A percentile compares a stretch with the other conserved stretches of the same genome.
phyloP scores from a whole-genome alignment of 2,888 invertebrate genomes.

The Ormyrus thymus region DNA sequence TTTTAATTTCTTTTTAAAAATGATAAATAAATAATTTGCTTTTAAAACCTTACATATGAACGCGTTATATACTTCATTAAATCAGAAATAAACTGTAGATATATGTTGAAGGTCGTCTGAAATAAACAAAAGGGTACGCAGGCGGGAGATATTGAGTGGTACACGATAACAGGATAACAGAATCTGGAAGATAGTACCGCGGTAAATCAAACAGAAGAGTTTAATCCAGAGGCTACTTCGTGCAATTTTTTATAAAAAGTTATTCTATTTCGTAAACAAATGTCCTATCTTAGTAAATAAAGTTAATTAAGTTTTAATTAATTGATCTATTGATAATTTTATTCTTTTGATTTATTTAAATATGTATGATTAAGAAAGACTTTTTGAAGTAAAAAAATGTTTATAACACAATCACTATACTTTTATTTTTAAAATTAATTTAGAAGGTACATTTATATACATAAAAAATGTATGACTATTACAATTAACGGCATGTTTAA shows the following conservation, averaged over 20 bases:
- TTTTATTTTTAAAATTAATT: conserved; percentile 74
- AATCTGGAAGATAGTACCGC: background rate
- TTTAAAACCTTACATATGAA: no score
- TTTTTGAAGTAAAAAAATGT: background rate
- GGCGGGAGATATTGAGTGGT: conserved; percentile 34
- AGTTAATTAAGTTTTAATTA: background rate
- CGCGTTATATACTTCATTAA: no score
- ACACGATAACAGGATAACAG: conserved; percentile 8
- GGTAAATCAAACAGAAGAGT: no score
- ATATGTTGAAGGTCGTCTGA: no score
- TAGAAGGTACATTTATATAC: conserved; percentile 75
- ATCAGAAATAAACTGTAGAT: no score
- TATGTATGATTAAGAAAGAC: background rate
- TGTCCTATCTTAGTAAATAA: no score
- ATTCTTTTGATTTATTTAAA: background rate
- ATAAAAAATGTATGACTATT: conserved; percentile 74
- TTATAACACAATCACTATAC: conserved; percentile 74
- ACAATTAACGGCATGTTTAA: conserved; percentile 69
- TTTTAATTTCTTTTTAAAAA: no score
- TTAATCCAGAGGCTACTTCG: no score
- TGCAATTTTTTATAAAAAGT: no score
- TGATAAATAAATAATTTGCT: no score
- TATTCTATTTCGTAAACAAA: no score
- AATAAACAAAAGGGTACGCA: background rate
- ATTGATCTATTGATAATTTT: background rate